phyloP scores from a whole-genome alignment of 2,113 vertebrate genomes.

The Toxotes chatareus region DNA sequence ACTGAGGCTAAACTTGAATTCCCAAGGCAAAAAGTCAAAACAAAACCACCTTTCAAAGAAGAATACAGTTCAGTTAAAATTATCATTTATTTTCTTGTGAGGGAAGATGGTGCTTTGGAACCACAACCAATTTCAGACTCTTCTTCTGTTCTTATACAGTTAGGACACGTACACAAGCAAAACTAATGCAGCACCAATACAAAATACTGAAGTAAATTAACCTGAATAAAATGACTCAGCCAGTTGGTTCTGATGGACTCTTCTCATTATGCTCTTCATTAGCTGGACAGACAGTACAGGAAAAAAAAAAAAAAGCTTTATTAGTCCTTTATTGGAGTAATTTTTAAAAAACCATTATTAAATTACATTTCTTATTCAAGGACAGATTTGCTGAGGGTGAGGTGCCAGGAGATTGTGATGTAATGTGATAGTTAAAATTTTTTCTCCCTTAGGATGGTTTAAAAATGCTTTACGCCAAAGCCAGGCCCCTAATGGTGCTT shows the following conservation, averaged over 20 bases:
- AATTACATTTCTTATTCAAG: constrained; percentile 46
- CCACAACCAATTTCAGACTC: no score
- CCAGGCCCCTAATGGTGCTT: constrained; percentile 15
- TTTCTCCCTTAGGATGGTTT: constrained; percentile 21
- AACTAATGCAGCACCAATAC: background rate
- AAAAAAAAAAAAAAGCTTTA: constrained; percentile 5
- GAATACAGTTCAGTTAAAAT: background rate
- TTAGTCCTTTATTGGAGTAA: constrained; percentile 22
- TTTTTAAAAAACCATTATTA: constrained; percentile 31
- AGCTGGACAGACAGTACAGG: background rate
- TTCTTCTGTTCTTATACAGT: background rate
- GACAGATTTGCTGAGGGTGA: constrained; percentile 27
- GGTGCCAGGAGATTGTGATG: constrained; percentile 17
- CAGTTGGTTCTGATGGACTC: background rate
- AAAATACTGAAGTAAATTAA: background rate
- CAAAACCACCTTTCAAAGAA: background rate
- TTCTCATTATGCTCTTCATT: constrained; percentile 7
- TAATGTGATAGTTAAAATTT: constrained; percentile 27
- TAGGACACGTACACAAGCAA: background rate
- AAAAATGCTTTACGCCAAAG: constrained; percentile 28
- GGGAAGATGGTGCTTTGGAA: constrained; percentile 2
- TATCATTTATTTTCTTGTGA: background rate
- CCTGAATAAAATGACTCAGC: constrained; percentile 8
- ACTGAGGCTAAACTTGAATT: background rate
- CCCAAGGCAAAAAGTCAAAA: no score